Conservation (phyloP, 2,888 invertebrate species). For the Liodrosophila aerea region DNA sequence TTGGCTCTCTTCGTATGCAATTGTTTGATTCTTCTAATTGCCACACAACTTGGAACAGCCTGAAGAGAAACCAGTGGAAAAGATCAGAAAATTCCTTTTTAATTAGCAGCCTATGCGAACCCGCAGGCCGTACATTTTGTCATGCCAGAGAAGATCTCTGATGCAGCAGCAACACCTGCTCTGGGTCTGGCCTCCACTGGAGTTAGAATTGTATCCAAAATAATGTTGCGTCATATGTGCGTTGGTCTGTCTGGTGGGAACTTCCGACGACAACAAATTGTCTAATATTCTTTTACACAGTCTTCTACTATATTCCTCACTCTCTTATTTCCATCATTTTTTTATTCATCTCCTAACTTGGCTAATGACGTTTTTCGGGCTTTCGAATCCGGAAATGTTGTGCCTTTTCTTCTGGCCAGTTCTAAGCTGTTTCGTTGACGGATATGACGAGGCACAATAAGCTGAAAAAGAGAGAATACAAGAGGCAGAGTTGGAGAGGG, state of each 20-base stretch:
- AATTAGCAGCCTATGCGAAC: constrained; percentile 56
- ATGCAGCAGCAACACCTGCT: constrained; percentile 8
- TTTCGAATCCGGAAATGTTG: constrained; percentile 65
- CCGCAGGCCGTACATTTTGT: constrained; percentile 35
- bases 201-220: constrained; percentile 39
- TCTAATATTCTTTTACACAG: constrained; percentile 43
- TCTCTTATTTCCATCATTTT: constrained; percentile 8
- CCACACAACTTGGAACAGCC: constrained; percentile 18
- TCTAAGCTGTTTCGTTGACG: constrained; percentile 29
- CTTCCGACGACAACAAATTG: constrained; percentile 55
- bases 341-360: constrained; percentile 33
- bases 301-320: background rate
- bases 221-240: constrained; percentile 71
- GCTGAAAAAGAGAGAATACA: constrained; percentile 21
- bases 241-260: constrained; percentile 67
- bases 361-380: constrained; percentile 64
- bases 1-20: constrained; percentile 1
- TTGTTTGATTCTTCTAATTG: constrained; percentile 58
- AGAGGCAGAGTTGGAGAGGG: background rate
- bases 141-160: constrained; percentile 30
- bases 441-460: constrained; percentile 59
- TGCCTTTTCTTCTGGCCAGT: constrained; percentile 13
- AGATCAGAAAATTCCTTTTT: constrained; percentile 61
- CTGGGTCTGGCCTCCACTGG: background rate
- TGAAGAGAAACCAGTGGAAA: constrained; percentile 26